Conservation (phyloP, 2,888 invertebrate species). For the Adineta ricciae region DNA sequence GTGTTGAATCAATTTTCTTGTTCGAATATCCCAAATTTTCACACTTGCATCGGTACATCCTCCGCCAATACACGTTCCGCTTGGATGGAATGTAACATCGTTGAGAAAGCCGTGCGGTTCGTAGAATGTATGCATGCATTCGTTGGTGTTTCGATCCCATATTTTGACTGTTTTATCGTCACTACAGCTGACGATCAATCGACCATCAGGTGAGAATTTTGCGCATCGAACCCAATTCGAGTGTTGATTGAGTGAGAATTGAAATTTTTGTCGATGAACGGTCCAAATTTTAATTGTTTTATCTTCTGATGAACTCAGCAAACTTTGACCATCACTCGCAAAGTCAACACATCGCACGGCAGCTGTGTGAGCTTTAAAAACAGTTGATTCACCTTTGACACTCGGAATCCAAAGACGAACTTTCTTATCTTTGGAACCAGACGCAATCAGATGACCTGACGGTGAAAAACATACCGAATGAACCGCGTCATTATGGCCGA, state of each 20-base stretch:
- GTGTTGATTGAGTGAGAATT: slow-evolving; percentile 49
- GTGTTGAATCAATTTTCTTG: slow-evolving; percentile 68
- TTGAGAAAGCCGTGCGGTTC: slow-evolving; percentile 55
- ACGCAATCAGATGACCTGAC: slow-evolving; percentile 69
- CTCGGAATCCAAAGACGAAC: slow-evolving; percentile 78
- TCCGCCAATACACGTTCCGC: slow-evolving; percentile 57
- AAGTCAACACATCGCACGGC: slow-evolving; percentile 73
- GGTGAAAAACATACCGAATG: slow-evolving; percentile 70
- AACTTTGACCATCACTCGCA: slow-evolving; percentile 57
- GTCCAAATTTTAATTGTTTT: slow-evolving; percentile 51
- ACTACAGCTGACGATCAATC: slow-evolving; percentile 69
- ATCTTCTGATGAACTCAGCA: slow-evolving; percentile 50
- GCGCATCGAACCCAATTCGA: slow-evolving; percentile 51
- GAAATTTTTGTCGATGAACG: slow-evolving; percentile 50
- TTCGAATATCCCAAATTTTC: slow-evolving; percentile 72
- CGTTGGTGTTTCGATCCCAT: slow-evolving; percentile 65
- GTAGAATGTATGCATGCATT: slow-evolving; percentile 65
- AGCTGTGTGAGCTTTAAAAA: slow-evolving; percentile 69
- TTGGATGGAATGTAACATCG: slow-evolving; percentile 71
- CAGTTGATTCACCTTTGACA: slow-evolving; percentile 60
- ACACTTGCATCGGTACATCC: slow-evolving; percentile 61
- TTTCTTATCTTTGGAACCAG: slow-evolving; percentile 71
- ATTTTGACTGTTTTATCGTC: slow-evolving; percentile 73
- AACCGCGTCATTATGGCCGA: slow-evolving; percentile 59
- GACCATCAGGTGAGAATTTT: slow-evolving; percentile 66